phyloP scores from a whole-genome alignment of 2,113 vertebrate genomes.

The Atractosteus spatula region DNA sequence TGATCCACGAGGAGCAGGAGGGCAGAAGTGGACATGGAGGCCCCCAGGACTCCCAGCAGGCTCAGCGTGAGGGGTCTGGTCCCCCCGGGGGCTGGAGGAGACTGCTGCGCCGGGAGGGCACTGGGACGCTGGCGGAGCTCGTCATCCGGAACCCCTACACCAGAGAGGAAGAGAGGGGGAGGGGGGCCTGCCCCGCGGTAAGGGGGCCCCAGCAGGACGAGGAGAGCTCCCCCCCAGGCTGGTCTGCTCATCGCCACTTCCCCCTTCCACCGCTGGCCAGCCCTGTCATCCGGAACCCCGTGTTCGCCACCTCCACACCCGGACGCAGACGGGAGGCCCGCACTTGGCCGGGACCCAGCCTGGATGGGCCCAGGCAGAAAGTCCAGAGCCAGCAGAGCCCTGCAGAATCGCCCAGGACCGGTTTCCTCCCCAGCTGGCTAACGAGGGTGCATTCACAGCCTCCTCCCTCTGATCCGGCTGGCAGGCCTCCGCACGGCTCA shows the following conservation, averaged over 20 bases:
- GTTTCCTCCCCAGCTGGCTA: constrained; percentile 16
- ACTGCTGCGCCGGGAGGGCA: too few relatives aligned
- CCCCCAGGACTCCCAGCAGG: background rate
- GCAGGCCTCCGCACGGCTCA: too few relatives aligned
- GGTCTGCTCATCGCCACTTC: background rate
- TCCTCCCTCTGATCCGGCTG: too few relatives aligned
- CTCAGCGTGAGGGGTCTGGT: background rate
- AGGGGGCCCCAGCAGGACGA: background rate
- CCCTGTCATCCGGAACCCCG: constrained; percentile 3
- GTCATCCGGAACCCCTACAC: constrained; percentile 14
- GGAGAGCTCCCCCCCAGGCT: background rate
- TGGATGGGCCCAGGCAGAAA: background rate
- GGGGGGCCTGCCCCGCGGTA: background rate
- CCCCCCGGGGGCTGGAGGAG: too few relatives aligned
- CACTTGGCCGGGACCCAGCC: too few relatives aligned
- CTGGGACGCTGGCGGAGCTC: background rate
- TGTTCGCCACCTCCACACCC: background rate
- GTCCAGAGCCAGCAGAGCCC: too few relatives aligned
- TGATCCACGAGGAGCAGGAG: too few relatives aligned
- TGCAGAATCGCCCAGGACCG: background rate
- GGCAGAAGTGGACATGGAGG: too few relatives aligned
- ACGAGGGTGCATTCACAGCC: background rate
- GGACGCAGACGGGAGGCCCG: background rate
- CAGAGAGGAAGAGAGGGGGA: constrained; percentile 9
- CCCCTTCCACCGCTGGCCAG: constrained; percentile 5